These are phyloP conservation scores for Astropecten irregularis DNA, from an alignment of 53 echinoderm and acorn worm species.

Conservation along the genomic window DNA sequence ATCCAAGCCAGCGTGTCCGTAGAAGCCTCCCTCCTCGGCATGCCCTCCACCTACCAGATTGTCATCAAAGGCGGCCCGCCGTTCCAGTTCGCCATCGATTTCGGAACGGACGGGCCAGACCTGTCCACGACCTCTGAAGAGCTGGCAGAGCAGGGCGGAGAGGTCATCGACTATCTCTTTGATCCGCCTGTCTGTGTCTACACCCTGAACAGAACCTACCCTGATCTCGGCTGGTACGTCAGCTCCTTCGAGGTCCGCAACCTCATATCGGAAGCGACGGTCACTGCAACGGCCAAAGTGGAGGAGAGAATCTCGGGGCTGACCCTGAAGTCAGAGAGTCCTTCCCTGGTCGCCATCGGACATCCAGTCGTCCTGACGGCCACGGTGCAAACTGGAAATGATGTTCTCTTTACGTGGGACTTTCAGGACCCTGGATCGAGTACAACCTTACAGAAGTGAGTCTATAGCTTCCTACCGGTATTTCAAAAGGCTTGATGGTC, in stretches of 20 bases:
- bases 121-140: slow-evolving; percentile 36
- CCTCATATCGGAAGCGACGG: slow-evolving; percentile 59
- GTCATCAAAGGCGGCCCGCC: slow-evolving; percentile 69
- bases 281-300: slow-evolving; percentile 56
- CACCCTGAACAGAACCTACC: slow-evolving; percentile 60
- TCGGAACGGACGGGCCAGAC: slow-evolving; percentile 58
- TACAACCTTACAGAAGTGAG: slow-evolving; percentile 56
- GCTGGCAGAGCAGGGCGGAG: background rate
- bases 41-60: slow-evolving; percentile 59
- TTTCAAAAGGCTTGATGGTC: no score
- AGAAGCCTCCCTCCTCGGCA: slow-evolving; percentile 57
- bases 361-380: slow-evolving; percentile 63
- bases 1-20: slow-evolving; percentile 52
- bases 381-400: slow-evolving; percentile 67
- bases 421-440: slow-evolving; percentile 58
- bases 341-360: slow-evolving; percentile 61
- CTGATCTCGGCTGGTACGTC: slow-evolving; percentile 62
- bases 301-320: slow-evolving; percentile 87
- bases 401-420: slow-evolving; percentile 79
- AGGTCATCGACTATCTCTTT: slow-evolving; percentile 16
- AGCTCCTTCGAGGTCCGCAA: slow-evolving; percentile 65
- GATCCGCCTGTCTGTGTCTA: slow-evolving; percentile 51
- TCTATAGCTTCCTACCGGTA: no score
- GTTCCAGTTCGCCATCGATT: slow-evolving; percentile 68
- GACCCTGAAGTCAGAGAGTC: slow-evolving; percentile 49